Base-by-base conservation (phyloP, 2,113 vertebrate species). In the Gavialis gangeticus region DNA sequence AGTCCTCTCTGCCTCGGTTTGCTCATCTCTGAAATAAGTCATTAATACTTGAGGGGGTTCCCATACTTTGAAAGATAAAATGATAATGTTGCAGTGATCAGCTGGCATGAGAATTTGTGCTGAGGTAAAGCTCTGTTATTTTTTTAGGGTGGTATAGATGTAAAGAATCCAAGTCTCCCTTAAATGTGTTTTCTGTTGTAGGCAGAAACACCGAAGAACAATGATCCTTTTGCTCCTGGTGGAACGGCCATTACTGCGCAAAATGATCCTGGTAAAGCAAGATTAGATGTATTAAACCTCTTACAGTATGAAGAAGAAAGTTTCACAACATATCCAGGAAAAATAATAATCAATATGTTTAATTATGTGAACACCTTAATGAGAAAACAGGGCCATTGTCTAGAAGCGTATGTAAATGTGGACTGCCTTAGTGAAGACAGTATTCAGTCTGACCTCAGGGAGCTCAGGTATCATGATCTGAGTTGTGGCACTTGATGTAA, bases 161-260 rank as follows among this genome's bases (percentile, higher is more conserved):
- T 25, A 55, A 89, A 67, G 55, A 85, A 59, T 87, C 4, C 62
- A 80, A 25, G 78, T 97, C 94, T 98, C 96, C 13, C 98, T 98
- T 78, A 98, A 85, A 86, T 66, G 59, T n/a, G 28, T 97, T 66
- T 97, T 10, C 96, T 63, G 56, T 96, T 92, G 95, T 85, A 99
- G 99, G 98, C 98, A 94, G 99, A 99, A 92, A 88, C 94, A 69
- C 30, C 97, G 12, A 98, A 97, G 95, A 91, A 97, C 95, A 99
- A 99, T 89, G 99, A 99, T 93, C 99, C 99, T 6, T 99, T 99
- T 95, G 99, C 99, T 97, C 99, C 99, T 73, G 99, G 99, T 94
- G 99, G 99, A 88, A 99, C 98, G 15, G 96, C 98, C 92, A 98
- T 99, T 66, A 98, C 96, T 59, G 75, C 98, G 90, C 98, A 98